These are phyloP conservation scores for Hippocampus abdominalis DNA, from an alignment of 2,113 vertebrate species.

Conservation along the genomic window DNA sequence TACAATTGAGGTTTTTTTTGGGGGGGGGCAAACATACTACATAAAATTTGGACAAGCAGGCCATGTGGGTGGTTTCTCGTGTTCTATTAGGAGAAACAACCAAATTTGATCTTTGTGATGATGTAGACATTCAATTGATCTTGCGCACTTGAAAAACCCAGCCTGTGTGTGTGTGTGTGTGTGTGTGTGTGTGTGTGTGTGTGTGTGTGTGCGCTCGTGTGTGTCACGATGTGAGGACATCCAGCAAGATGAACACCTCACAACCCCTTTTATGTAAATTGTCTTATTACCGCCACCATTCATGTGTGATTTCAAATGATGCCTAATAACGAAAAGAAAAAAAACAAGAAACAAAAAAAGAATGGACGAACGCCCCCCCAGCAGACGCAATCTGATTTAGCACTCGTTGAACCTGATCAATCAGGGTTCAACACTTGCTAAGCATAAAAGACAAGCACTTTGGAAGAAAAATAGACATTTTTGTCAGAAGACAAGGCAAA, in stretches of 20 bases:
- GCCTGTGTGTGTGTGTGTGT: background rate
- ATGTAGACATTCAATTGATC: background rate
- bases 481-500: slow-evolving; percentile 43
- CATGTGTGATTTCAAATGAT: slow-evolving; percentile 50
- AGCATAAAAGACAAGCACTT: background rate
- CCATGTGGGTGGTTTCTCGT: too few species aligned
- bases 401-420: slow-evolving; percentile 45
- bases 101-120: background rate
- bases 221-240: background rate
- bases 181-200: background rate
- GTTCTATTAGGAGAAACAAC: too few species aligned
- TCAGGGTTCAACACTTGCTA: slow-evolving; percentile 7
- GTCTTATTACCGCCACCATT: slow-evolving; percentile 8
- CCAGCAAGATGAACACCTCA: background rate
- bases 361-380: slow-evolving; percentile 17
- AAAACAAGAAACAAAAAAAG: slow-evolving; percentile 32
- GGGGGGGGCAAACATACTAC: too few species aligned
- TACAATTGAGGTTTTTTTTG: too few species aligned
- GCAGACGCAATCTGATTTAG: slow-evolving; percentile 17
- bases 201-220: background rate
- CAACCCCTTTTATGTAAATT: background rate
- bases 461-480: slow-evolving; percentile 15
- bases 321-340: slow-evolving; percentile 52
- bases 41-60: too few species aligned
- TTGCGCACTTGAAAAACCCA: background rate